Conservation (phyloP, 2,113 vertebrate species). For the Polyodon spathula region DNA sequence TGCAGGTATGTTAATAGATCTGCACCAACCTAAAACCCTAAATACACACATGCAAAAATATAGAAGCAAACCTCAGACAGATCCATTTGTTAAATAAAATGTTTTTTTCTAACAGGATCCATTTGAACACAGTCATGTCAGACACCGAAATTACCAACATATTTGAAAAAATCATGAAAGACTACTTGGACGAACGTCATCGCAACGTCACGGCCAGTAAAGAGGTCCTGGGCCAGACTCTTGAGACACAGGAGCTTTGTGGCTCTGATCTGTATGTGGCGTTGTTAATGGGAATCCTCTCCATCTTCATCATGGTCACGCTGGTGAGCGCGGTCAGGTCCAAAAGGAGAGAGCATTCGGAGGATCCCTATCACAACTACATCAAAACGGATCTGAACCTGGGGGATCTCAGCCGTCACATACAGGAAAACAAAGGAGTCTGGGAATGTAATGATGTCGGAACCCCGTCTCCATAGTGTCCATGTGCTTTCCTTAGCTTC, state of each 20-base stretch:
- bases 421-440: too few relatives aligned
- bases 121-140: neutral
- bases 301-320: neutral
- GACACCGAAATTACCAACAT: neutral
- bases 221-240: neutral
- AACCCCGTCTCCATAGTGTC: too few relatives aligned
- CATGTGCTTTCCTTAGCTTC: too few relatives aligned
- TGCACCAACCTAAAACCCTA: too few relatives aligned
- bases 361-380: neutral
- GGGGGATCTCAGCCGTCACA: too few relatives aligned
- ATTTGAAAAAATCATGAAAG: neutral
- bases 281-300: neutral
- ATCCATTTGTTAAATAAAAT: neutral
- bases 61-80: too few relatives aligned
- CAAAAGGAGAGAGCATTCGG: neutral
- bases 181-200: neutral
- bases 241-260: neutral
- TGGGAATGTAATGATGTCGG: too few relatives aligned
- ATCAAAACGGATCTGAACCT: too few relatives aligned
- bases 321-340: neutral
- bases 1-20: too few relatives aligned
- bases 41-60: too few relatives aligned
- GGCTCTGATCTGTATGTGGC: neutral
- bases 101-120: neutral
- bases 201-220: neutral